Percentiles rank a stretch among this genome's conserved stretches.
Evolutionary conservation across 2,888 invertebrate genomes (phyloP).

Genomic region (Neria commutata): DNA sequence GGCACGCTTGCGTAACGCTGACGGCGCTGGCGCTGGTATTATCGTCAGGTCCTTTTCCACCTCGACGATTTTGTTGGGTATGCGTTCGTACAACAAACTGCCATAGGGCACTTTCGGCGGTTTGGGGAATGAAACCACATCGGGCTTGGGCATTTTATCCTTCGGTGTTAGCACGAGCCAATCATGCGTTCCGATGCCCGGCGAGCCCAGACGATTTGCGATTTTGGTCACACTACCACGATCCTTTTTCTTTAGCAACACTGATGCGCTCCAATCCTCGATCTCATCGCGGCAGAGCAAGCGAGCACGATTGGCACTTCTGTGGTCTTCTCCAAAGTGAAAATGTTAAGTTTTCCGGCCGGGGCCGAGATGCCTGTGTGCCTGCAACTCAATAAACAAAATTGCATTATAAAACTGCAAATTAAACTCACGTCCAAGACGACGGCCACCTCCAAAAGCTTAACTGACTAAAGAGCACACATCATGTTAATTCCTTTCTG

Average conservation of each 20-base stretch:
- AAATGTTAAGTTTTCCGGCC: no score
- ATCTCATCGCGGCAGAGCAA: no score
- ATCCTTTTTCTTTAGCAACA: slow-evolving; percentile 66
- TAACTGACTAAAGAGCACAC: no score
- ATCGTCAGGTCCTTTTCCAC: slow-evolving; percentile 69
- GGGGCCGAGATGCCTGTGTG: no score
- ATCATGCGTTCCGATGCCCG: slow-evolving; percentile 66
- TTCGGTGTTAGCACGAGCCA: slow-evolving; percentile 62
- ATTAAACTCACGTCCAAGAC: no score
- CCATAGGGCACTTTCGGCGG: slow-evolving; percentile 90
- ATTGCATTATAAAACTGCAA: no score
- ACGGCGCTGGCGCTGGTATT: slow-evolving; percentile 65
- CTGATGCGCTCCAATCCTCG: no score
- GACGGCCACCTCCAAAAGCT: no score
- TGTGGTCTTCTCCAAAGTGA: no score
- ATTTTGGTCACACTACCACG: slow-evolving; percentile 74
- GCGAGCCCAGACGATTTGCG: slow-evolving; percentile 73
- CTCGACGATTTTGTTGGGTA: slow-evolving; percentile 75
- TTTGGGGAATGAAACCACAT: slow-evolving; percentile 84
- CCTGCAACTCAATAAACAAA: no score
- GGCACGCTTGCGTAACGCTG: slow-evolving; percentile 77
- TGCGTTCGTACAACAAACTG: slow-evolving; percentile 84
- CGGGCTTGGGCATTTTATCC: slow-evolving; percentile 77
- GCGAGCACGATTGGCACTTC: no score
- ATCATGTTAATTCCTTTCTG: no score